Conservation (phyloP, 2,113 vertebrate species). For the Pongo pygmaeus region DNA sequence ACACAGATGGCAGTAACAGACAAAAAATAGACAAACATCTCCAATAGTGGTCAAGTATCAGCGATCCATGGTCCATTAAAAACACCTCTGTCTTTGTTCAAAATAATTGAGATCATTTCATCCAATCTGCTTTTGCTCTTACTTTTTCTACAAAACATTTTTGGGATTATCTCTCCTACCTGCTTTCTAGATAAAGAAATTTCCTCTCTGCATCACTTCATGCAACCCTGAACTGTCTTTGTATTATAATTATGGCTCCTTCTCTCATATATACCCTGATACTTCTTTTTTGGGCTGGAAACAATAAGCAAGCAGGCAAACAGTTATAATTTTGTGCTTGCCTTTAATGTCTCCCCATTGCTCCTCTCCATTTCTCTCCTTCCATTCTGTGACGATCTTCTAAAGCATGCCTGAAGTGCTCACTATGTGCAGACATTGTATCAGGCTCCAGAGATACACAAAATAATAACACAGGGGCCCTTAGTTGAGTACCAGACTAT, state of each 20-base stretch:
- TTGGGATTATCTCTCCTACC: neutral
- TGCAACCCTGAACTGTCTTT: neutral
- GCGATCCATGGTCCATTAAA: neutral
- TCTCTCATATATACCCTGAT: neutral
- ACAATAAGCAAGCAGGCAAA: neutral
- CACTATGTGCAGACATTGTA: neutral
- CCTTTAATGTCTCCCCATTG: neutral
- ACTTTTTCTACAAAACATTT: neutral
- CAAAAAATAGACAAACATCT: neutral
- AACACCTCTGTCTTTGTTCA: neutral
- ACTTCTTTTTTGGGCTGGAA: neutral
- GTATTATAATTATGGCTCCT: neutral
- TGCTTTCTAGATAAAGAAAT: neutral
- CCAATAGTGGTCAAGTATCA: neutral
- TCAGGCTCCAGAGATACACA: neutral
- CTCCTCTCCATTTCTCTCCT: neutral
- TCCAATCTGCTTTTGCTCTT: neutral
- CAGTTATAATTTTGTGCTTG: neutral
- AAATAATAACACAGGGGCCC: neutral
- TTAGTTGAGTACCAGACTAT: neutral
- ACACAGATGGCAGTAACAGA: neutral
- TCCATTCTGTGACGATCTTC: neutral
- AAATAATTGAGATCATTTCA: neutral
- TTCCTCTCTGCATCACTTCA: neutral
- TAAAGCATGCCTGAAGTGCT: neutral